Evolutionary conservation across 2,797 vertebrate species (phyloP), one percentile per base, ranked within the genome.

Genomic region (Poeciliopsis infans): DNA sequence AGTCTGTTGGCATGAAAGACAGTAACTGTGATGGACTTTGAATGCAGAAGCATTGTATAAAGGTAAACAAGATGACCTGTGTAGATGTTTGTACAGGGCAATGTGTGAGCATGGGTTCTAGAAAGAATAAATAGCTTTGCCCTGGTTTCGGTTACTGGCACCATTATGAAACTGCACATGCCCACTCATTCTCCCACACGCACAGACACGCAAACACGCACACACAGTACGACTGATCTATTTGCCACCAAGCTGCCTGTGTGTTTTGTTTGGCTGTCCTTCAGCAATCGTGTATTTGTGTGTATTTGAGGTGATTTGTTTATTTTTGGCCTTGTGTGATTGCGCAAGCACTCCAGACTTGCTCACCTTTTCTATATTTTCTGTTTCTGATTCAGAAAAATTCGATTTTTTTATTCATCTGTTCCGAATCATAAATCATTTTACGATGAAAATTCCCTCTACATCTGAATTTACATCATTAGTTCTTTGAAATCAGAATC

Each of bases 221-320:
- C 12, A 59, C 13, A 18, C 31, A 12, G 7, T 7, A 68, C 74
- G 81, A 86, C 81, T 89, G 85, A 92, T 91, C 84, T 86, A 89
- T 82, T 89, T 90, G 91, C 90, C 77, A 83, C 84, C 59, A 16
- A 76, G 84, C 85, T 85, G 83, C 55, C 71, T 89, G 80, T 86
- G 82, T 85, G 80, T 91, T 91, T 90, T 91, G 80, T 87, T 92
- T 94, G 92, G 91, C 92, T 93, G 94, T 90, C 94, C 93, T 94
- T 94, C 91, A 93, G 90, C 83, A 91, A 83, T 76, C 75, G 81
- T 76, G 86, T 86, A 74, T 79, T 64, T 78, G 79, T 84, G 79
- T 5, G 6, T 87, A 70, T 88, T 86, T 87, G 86, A 75, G 84
- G 72, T 79, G 33, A 79, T 75, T 83, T 86, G 76, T 88, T 86